A percentile compares a stretch with the other conserved stretches of the same genome.
Conservation (phyloP, 2,113 vertebrate genomes). For the Neolamprologus hecqui region DNA sequence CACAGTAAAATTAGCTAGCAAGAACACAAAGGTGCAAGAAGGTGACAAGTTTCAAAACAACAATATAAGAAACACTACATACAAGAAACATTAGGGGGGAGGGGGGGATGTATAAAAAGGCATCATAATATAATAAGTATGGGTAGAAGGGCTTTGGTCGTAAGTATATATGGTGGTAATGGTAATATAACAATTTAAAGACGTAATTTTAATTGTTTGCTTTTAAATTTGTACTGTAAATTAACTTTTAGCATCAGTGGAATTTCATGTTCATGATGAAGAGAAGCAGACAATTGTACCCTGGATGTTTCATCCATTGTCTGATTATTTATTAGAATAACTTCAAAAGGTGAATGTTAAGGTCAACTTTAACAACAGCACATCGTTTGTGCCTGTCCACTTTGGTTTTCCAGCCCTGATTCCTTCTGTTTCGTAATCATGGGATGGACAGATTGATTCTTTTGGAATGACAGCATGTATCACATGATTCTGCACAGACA, state of each 20-base stretch:
- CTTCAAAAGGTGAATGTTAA: background rate
- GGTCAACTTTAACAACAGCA: background rate
- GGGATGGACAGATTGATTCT: background rate
- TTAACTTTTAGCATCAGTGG: background rate
- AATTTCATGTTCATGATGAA: background rate
- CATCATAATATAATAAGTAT: background rate
- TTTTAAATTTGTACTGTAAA: background rate
- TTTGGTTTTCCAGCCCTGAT: background rate
- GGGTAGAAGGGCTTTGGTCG: background rate
- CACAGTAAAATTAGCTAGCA: background rate
- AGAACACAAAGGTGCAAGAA: background rate
- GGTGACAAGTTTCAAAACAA: background rate
- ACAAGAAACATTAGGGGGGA: accelerated
- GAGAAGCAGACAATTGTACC: background rate
- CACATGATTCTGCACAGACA: background rate
- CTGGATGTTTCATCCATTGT: background rate
- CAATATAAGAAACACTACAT: background rate
- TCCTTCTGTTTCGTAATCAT: background rate
- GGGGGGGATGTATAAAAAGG: background rate
- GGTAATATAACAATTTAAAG: background rate
- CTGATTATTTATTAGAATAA: background rate
- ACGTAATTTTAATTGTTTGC: background rate
- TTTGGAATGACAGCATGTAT: background rate
- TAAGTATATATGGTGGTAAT: background rate
- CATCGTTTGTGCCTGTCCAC: background rate